phyloP scores from a whole-genome alignment of 2,888 invertebrate genomes.

The Hyalella azteca region DNA sequence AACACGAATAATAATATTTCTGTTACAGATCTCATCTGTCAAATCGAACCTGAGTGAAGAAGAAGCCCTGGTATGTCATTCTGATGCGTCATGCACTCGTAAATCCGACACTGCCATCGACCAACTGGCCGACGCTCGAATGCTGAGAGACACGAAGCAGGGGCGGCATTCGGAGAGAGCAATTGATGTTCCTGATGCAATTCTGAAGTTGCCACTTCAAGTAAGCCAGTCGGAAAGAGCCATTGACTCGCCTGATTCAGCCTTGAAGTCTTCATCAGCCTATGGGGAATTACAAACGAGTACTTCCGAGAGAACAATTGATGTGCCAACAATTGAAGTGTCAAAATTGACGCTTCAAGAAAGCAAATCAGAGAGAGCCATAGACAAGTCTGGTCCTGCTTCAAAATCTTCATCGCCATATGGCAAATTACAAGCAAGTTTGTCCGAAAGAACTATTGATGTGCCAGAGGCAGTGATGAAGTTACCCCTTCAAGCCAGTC shows the following conservation, averaged over 20 bases:
- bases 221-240: background rate
- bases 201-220: background rate
- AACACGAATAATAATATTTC: too few relatives aligned
- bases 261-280: background rate
- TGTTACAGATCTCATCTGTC: too few relatives aligned
- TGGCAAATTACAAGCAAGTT: background rate
- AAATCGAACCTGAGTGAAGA: too few relatives aligned
- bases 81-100: background rate
- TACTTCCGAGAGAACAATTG: background rate
- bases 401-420: too few relatives aligned
- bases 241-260: background rate
- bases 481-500: too few relatives aligned
- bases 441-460: constrained; percentile 7
- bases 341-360: too few relatives aligned
- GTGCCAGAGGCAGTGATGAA: constrained; percentile 19
- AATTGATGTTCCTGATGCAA: constrained; percentile 53
- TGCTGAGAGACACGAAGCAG: constrained; percentile 6
- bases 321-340: background rate
- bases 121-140: background rate
- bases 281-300: background rate
- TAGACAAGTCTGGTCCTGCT: background rate
- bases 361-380: background rate
- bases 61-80: background rate
- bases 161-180: constrained; percentile 55
- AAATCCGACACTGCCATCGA: constrained; percentile 11